These are phyloP conservation scores for Synergus japonicus DNA, from an alignment of 2,888 invertebrate species.

Conservation along the genomic window DNA sequence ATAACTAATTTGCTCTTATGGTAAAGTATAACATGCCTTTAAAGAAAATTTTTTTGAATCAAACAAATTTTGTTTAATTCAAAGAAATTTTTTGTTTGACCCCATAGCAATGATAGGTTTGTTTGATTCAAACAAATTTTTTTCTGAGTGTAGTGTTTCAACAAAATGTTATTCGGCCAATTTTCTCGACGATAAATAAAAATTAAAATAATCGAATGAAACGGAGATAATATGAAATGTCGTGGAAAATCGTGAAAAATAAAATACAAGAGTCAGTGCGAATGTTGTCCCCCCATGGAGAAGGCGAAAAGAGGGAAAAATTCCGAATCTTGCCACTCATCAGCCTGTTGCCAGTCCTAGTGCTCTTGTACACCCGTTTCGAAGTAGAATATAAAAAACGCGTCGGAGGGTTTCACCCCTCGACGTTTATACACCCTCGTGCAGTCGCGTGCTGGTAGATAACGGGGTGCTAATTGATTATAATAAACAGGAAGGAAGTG, in stretches of 20 bases:
- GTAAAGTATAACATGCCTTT: no score
- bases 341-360: conserved; percentile 74
- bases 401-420: conserved; percentile 69
- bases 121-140: no score
- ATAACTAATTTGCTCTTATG: no score
- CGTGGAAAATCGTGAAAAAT: not conserved
- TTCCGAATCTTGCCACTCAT: conserved; percentile 70
- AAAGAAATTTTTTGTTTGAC: no score
- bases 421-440: conserved; percentile 50
- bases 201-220: conserved; percentile 10
- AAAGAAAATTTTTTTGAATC: no score
- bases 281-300: conserved; percentile 42
- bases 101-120: no score
- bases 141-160: no score
- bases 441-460: conserved; percentile 70
- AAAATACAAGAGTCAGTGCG: conserved; percentile 37
- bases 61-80: no score
- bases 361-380: conserved; percentile 61
- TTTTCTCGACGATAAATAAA: not conserved
- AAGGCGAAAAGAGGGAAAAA: conserved; percentile 50
- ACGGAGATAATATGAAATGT: conserved; percentile 3
- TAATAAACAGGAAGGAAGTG: conserved; percentile 69
- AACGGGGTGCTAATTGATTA: conserved; percentile 76
- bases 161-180: not conserved
- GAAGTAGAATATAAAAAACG: conserved; percentile 64